phyloP scores from a whole-genome alignment of 2,113 vertebrate species.

The Baryphthengus martii region DNA sequence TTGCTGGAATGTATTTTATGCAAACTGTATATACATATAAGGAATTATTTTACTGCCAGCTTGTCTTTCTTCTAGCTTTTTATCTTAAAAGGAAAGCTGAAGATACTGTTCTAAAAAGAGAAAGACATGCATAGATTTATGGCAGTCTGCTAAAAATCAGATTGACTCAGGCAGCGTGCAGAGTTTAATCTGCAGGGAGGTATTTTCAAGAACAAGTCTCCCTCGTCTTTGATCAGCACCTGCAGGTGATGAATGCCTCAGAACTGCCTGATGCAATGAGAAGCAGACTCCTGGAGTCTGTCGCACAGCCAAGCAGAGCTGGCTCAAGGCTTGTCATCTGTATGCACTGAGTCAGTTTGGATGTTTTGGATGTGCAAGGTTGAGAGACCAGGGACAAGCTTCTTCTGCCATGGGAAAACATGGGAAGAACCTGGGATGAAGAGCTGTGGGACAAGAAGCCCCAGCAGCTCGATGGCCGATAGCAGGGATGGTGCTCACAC shows the following conservation, averaged over 20 bases:
- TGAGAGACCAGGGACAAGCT: background rate
- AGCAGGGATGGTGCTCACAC: background rate
- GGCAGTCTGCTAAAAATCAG: background rate
- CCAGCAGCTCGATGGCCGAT: accelerated
- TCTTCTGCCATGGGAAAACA: accelerated
- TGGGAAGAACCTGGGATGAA: background rate
- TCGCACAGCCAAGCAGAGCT: background rate
- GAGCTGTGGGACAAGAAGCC: background rate
- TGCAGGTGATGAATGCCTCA: background rate
- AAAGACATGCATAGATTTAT: background rate
- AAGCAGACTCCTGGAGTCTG: background rate
- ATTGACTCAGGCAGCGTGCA: background rate
- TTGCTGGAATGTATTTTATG: background rate
- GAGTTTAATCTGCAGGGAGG: background rate
- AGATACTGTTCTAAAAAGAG: slow-evolving; percentile 8
- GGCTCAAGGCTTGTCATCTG: accelerated
- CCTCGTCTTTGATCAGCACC: background rate
- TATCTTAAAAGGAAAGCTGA: slow-evolving; percentile 19
- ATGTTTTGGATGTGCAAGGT: background rate
- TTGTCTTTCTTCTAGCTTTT: background rate
- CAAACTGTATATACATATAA: background rate
- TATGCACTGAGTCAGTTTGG: background rate
- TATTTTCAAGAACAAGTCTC: background rate
- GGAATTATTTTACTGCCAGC: background rate
- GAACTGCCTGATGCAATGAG: background rate